Percentiles rank a stretch among this genome's conserved stretches.
Evolutionary conservation across 2,113 vertebrate genomes (phyloP).

Genomic region (Ceuthmochares aereus): DNA sequence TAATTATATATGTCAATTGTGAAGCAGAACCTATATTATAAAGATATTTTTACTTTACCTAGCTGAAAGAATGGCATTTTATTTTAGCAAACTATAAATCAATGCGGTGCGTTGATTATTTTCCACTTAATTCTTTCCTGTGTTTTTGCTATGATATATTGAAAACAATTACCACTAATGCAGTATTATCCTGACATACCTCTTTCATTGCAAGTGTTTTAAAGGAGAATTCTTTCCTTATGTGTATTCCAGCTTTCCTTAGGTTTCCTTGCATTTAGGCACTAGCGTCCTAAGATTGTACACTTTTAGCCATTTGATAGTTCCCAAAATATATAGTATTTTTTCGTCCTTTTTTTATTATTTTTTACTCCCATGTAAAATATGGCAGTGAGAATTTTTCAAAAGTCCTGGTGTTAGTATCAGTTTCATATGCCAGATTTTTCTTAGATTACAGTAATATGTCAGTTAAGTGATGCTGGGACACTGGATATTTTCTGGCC

Average conservation of each 20-base stretch:
- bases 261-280: slow-evolving; percentile 38
- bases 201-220: slow-evolving; percentile 65
- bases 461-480: slow-evolving; percentile 38
- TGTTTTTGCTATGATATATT: slow-evolving; percentile 71
- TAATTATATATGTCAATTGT: slow-evolving; percentile 80
- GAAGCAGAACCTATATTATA: slow-evolving; percentile 81
- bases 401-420: slow-evolving; percentile 14
- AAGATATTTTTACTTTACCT: slow-evolving; percentile 81
- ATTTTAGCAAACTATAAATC: slow-evolving; percentile 80
- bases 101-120: slow-evolving; percentile 82
- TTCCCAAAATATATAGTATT: not conserved
- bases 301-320: slow-evolving; percentile 19
- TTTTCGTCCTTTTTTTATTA: not conserved
- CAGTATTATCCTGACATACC: slow-evolving; percentile 79
- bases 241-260: slow-evolving; percentile 51
- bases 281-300: not conserved
- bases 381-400: not conserved
- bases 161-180: slow-evolving; percentile 66
- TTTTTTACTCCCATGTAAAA: slow-evolving; percentile 15
- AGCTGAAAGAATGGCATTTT: slow-evolving; percentile 80
- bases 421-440: slow-evolving; percentile 10
- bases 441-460: slow-evolving; percentile 14
- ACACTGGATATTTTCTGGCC: slow-evolving; percentile 69
- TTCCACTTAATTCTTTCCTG: slow-evolving; percentile 54
- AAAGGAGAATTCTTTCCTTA: slow-evolving; percentile 11